Conservation (phyloP, 1,140 invertebrate genomes). For the Popillia japonica region DNA sequence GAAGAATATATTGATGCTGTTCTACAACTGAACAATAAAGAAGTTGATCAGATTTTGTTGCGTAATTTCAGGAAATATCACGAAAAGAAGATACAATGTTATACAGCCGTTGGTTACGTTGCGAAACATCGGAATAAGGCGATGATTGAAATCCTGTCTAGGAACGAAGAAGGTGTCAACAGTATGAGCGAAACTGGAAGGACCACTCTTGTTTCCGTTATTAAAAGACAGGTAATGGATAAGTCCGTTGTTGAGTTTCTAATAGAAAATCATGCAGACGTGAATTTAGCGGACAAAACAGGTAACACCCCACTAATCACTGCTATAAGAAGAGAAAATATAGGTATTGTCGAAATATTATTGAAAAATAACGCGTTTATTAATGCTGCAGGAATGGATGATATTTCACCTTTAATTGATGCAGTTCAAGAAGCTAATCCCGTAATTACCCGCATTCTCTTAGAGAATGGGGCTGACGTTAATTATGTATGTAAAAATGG, state of each 20-base stretch:
- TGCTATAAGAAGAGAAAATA: neutral
- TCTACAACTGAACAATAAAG: no score
- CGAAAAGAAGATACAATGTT: no score
- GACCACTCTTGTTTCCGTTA: no score
- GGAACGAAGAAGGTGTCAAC: neutral
- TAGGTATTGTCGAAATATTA: neutral
- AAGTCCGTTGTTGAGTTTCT: neutral
- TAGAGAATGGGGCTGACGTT: no score
- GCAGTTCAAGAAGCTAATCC: no score
- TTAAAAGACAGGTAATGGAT: neutral
- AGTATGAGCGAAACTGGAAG: neutral
- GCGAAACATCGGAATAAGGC: neutral
- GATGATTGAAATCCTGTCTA: neutral
- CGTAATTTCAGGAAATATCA: neutral
- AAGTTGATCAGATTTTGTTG: neutral
- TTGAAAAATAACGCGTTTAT: neutral
- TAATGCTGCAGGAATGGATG: neutral
- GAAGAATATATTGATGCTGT: no score
- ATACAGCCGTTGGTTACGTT: neutral
- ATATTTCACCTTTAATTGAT: neutral
- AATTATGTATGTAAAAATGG: no score
- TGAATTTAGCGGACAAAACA: neutral
- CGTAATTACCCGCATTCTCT: no score
- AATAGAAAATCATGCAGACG: neutral
- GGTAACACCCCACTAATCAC: neutral